Conservation (phyloP, 2,797 vertebrate species). For the Poeciliopsis presidionis region DNA sequence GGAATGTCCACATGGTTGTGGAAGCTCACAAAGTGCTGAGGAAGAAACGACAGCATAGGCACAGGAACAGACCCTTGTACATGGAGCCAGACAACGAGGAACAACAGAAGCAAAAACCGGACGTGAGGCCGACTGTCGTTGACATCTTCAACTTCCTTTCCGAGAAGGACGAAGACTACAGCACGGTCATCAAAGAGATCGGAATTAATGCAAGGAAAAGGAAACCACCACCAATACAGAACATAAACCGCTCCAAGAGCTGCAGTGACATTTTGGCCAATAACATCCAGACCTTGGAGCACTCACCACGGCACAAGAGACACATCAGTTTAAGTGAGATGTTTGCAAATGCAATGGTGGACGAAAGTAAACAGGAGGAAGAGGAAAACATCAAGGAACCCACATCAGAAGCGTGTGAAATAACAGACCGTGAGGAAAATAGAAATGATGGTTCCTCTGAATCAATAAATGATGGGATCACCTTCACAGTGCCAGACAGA, state of each 20-base stretch:
- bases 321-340: constrained; percentile 81
- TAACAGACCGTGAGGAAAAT: constrained; percentile 59
- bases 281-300: constrained; percentile 78
- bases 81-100: constrained; percentile 61
- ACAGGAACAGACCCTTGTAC: constrained; percentile 77
- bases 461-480: constrained; percentile 73
- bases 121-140: constrained; percentile 70
- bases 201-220: constrained; percentile 71
- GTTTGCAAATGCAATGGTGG: constrained; percentile 45
- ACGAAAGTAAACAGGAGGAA: neutral
- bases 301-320: constrained; percentile 71
- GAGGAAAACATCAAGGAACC: constrained; percentile 53
- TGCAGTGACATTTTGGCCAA: constrained; percentile 71
- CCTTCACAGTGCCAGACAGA: constrained; percentile 76
- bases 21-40: constrained; percentile 94
- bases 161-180: constrained; percentile 91
- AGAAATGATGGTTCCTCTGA: constrained; percentile 75
- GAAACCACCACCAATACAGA: constrained; percentile 43
- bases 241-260: constrained; percentile 76
- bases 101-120: constrained; percentile 37
- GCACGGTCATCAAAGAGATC: constrained; percentile 92
- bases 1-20: constrained; percentile 99
- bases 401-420: constrained; percentile 60
- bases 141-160: constrained; percentile 94
- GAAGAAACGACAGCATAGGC: constrained; percentile 87